A percentile compares a stretch with the other conserved stretches of the same genome.
phyloP scores from a whole-genome alignment of 2,888 invertebrate genomes.

The Drosophila yooni region DNA sequence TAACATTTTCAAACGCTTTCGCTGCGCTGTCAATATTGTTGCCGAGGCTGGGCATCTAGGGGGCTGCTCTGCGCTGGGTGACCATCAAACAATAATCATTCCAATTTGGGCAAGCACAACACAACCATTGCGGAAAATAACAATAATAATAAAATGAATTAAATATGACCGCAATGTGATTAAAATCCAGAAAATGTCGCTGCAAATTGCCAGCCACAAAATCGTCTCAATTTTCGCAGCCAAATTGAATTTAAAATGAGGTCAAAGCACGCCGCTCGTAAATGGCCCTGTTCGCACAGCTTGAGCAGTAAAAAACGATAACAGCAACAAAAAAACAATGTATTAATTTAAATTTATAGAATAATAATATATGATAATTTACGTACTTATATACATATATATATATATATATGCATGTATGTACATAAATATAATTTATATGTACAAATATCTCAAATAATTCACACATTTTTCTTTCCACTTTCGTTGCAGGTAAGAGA shows the following conservation, averaged over 20 bases:
- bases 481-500: slow-evolving; percentile 63
- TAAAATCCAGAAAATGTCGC: slow-evolving; percentile 75
- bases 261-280: slow-evolving; percentile 2
- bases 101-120: slow-evolving; percentile 29
- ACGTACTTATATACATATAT: background rate
- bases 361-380: slow-evolving; percentile 17
- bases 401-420: background rate
- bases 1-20: slow-evolving; percentile 52
- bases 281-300: background rate
- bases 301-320: background rate
- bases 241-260: slow-evolving; percentile 76
- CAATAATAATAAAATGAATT: slow-evolving; percentile 80
- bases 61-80: background rate
- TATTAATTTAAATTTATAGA: slow-evolving; percentile 1
- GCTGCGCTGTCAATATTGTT: slow-evolving; percentile 51
- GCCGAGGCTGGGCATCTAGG: background rate
- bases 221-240: slow-evolving; percentile 50
- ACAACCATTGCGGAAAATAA: slow-evolving; percentile 48
- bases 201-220: slow-evolving; percentile 42
- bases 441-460: slow-evolving; percentile 10
- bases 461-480: slow-evolving; percentile 27
- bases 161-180: slow-evolving; percentile 79
- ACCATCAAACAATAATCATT: slow-evolving; percentile 59
- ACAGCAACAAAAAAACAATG: background rate
- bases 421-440: background rate